Conservation (phyloP, 2,113 vertebrate species). For the Hystrix brachyura region DNA sequence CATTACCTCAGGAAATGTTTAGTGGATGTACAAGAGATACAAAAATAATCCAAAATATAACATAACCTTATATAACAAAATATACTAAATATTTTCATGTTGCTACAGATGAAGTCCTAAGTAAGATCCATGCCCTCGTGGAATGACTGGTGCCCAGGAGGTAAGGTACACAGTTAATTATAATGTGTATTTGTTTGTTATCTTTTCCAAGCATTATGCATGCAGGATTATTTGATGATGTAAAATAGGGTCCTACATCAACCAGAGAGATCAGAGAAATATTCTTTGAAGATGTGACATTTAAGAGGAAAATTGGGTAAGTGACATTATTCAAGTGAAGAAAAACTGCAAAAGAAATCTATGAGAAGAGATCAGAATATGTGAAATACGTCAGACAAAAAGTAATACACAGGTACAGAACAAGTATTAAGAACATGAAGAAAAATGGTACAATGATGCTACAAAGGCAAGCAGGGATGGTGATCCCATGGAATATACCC, state of each 20-base stretch:
- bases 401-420: neutral
- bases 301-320: neutral
- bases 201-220: neutral
- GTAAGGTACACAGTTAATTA: neutral
- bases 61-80: neutral
- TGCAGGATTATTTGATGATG: neutral
- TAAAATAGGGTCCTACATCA: neutral
- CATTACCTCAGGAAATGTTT: neutral
- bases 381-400: neutral
- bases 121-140: neutral
- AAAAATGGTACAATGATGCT: neutral
- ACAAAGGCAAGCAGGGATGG: neutral
- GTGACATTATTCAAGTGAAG: neutral
- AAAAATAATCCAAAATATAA: neutral
- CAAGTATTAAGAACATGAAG: neutral
- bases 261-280: neutral
- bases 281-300: neutral
- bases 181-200: neutral
- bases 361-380: neutral
- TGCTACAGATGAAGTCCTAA: neutral
- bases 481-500: neutral
- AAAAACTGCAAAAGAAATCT: neutral
- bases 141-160: neutral
- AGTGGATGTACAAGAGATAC: neutral
- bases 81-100: neutral